These are phyloP conservation scores for Diprion similis DNA, from an alignment of 1,140 invertebrate species.

Conservation along the genomic window DNA sequence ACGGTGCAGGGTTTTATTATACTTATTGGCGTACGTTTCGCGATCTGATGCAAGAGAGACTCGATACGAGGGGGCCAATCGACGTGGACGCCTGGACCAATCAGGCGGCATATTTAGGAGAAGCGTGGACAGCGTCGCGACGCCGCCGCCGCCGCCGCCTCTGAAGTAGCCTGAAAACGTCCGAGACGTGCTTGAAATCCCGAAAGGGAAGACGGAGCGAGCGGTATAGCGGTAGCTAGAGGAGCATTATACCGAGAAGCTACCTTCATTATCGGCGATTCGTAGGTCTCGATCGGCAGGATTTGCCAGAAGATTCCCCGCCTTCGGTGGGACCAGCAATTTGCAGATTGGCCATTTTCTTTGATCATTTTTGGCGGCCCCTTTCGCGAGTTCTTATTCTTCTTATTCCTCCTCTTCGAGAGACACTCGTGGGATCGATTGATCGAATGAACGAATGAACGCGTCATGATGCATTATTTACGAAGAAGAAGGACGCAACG, in stretches of 20 bases:
- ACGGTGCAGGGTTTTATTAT: neutral
- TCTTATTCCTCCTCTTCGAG: too few species aligned
- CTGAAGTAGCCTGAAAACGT: neutral
- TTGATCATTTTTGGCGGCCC: neutral
- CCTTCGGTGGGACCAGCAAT: neutral
- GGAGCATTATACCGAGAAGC: neutral
- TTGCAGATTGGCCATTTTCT: neutral
- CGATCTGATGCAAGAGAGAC: neutral
- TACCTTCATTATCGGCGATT: conserved; percentile 1
- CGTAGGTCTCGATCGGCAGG: neutral
- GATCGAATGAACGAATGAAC: too few species aligned
- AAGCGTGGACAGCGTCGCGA: too few species aligned
- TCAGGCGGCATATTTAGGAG: neutral
- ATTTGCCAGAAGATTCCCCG: neutral
- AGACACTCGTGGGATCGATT: too few species aligned
- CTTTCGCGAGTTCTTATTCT: too few species aligned
- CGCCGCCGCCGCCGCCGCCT: neutral
- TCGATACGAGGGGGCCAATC: conserved; percentile 3
- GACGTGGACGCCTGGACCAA: neutral
- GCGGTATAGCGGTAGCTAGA: too few species aligned
- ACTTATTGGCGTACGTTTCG: neutral
- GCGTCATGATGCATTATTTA: neutral
- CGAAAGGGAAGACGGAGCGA: neutral
- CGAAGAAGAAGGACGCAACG: neutral
- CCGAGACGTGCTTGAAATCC: neutral